Evolutionary conservation across 1,140 invertebrate species (phyloP), one percentile per base, ranked within the genome.

Genomic region (Hesperophylax magnus): DNA sequence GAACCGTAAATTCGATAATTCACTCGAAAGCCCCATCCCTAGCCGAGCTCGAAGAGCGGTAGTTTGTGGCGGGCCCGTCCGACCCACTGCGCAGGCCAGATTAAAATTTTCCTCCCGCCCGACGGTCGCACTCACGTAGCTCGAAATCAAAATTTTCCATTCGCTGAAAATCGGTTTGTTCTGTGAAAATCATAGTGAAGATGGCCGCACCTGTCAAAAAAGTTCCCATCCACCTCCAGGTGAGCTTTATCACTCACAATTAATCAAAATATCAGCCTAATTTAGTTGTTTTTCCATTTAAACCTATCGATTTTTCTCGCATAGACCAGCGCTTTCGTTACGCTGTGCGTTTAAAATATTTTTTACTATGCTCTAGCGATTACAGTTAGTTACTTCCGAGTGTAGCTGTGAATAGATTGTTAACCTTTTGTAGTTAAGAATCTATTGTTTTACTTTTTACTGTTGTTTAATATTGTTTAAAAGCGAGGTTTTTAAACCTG

Each of bases 221-320:
- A 90, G 96, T 98, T 67, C 97, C 97, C 52, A 97, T 98, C 88
- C 96, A 98, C 90, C 92, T 98, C 85, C 96, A 98, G 94, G 96
- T 97, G 90, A 91, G 77, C 47, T n/a, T n/a, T 31, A 17, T n/a
- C 18, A 22, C 8, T 69, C 22, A 15, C 4, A 61, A 22, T 78
- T 78, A n/a, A 39, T 54, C 22, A 2, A n/a, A n/a, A 14, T n/a
- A 27, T 27, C 24, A 27, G 60, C 52, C 17, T 0, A 22, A 78
- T 71, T 67, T 27, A 75, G 18, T 56, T n/a, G 54, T 22, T 54
- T 22, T 75, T 65, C 75, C 75, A 53, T 71, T 60, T 27, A 65
- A 63, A 65, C 63, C 75, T 78, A 65, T 78, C 15, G 54, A 69
- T 58, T 75, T 75, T 61, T 72, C 63, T 9, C 22, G 31, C 34